Evolutionary conservation across 2,113 vertebrate genomes (phyloP).

Genomic region (Lophius piscatorius): DNA sequence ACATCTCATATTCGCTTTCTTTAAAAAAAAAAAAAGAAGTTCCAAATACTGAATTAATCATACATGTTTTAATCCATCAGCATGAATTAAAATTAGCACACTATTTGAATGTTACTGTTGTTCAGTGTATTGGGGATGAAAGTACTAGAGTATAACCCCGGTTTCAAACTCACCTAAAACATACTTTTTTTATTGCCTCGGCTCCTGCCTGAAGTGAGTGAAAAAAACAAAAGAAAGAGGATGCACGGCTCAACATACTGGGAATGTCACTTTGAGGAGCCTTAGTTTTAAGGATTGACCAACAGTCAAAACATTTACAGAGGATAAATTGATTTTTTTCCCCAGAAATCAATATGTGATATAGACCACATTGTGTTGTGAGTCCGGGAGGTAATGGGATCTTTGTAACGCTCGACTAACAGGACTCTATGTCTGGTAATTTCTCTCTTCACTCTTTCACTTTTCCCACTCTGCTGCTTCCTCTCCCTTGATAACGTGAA

Average conservation of each 20-base stretch:
- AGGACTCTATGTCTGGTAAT: constrained; percentile 59
- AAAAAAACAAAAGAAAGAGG: constrained; percentile 26
- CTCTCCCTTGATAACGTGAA: constrained; percentile 64
- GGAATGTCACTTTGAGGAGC: constrained; percentile 51
- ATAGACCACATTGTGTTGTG: constrained; percentile 69
- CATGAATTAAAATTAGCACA: constrained; percentile 3
- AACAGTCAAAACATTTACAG: constrained; percentile 80
- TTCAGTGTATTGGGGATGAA: too few species aligned
- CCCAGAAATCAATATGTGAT: constrained; percentile 81
- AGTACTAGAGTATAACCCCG: too few species aligned
- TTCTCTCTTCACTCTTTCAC: constrained; percentile 49
- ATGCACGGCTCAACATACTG: constrained; percentile 34
- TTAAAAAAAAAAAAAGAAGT: constrained; percentile 3
- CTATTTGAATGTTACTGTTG: neutral
- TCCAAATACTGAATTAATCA: constrained; percentile 28
- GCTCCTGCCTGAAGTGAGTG: constrained; percentile 21
- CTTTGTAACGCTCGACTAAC: constrained; percentile 76
- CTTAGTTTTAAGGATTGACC: constrained; percentile 56
- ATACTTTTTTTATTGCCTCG: constrained; percentile 8
- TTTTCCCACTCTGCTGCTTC: constrained; percentile 41
- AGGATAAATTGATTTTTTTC: constrained; percentile 77
- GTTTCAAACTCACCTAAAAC: constrained; percentile 13
- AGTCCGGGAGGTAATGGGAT: constrained; percentile 75
- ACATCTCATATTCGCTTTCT: constrained; percentile 9
- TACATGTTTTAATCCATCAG: constrained; percentile 16